Conservation (phyloP, 1,140 invertebrate genomes). For the Galleria mellonella region DNA sequence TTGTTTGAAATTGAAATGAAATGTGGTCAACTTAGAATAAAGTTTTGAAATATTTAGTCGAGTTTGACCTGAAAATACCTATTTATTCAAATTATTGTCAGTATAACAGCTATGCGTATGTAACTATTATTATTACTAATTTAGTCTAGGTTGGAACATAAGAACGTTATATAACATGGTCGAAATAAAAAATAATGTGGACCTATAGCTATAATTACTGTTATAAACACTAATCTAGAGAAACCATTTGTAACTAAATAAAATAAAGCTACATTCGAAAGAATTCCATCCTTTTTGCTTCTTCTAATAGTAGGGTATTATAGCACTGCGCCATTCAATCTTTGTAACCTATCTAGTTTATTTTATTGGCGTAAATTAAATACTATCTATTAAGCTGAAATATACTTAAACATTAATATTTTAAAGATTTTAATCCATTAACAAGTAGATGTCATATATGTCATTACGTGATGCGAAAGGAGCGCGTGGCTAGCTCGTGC, state of each 20-base stretch:
- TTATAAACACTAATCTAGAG: too few species aligned
- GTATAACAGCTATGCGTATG: too few species aligned
- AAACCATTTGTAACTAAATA: constrained; percentile 3
- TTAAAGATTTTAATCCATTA: constrained; percentile 19
- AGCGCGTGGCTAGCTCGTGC: constrained; percentile 69
- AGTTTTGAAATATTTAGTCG: too few species aligned
- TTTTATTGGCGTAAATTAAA: neutral
- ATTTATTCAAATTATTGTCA: too few species aligned
- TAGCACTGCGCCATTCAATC: constrained; percentile 59
- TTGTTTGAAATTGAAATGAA: too few species aligned
- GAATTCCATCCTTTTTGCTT: constrained; percentile 53
- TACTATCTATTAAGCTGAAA: neutral
- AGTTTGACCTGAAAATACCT: too few species aligned
- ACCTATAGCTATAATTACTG: too few species aligned
- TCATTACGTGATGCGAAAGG: constrained; percentile 16
- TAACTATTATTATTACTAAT: too few species aligned
- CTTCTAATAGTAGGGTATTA: constrained; percentile 57
- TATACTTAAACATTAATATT: neutral
- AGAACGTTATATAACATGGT: too few species aligned
- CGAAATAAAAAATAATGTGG: too few species aligned
- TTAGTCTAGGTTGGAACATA: too few species aligned
- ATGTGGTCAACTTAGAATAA: too few species aligned
- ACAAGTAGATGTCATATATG: constrained; percentile 12
- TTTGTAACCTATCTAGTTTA: constrained; percentile 26
- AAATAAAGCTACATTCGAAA: constrained; percentile 19